Evolutionary conservation across 2,888 invertebrate genomes (phyloP).

Genomic region (Caenorhabditis drosophilae): DNA sequence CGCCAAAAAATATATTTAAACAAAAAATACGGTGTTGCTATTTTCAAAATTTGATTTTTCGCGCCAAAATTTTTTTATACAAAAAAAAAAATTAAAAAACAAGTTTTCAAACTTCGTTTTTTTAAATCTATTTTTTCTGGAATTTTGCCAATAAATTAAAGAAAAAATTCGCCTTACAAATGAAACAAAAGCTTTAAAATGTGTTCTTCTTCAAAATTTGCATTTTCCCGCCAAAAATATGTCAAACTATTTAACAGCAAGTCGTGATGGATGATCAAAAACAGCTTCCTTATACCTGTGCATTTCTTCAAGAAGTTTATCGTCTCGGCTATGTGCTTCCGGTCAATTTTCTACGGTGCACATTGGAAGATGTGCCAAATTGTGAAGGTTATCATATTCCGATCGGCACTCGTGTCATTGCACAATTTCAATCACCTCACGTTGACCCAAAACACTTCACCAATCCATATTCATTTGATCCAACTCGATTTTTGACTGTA

Average conservation of each 20-base stretch:
- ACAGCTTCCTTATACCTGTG: slow-evolving; percentile 42
- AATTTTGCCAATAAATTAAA: too few relatives aligned
- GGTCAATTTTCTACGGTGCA: slow-evolving; percentile 39
- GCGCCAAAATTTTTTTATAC: background rate
- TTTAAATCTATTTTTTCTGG: too few relatives aligned
- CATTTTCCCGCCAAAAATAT: too few relatives aligned
- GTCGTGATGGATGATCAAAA: slow-evolving; percentile 44
- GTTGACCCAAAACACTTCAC: slow-evolving; percentile 41
- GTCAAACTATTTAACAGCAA: slow-evolving; percentile 27
- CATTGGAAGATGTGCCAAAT: slow-evolving; percentile 27
- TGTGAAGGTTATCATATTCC: slow-evolving; percentile 31
- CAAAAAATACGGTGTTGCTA: too few relatives aligned
- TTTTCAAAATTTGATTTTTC: too few relatives aligned
- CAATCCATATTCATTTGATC: slow-evolving; percentile 31
- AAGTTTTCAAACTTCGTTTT: background rate
- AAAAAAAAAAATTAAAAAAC: too few relatives aligned
- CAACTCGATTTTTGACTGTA: slow-evolving; percentile 39
- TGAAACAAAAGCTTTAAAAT: too few relatives aligned
- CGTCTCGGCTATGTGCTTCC: slow-evolving; percentile 45
- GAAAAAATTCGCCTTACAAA: too few relatives aligned
- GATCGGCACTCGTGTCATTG: slow-evolving; percentile 39
- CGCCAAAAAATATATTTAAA: too few relatives aligned
- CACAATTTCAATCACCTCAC: slow-evolving; percentile 42
- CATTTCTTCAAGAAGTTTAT: slow-evolving; percentile 47
- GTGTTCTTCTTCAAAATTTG: too few relatives aligned